Evolutionary conservation across 2,797 vertebrate species (phyloP).

Genomic region (Neosalanx taihuensis): DNA sequence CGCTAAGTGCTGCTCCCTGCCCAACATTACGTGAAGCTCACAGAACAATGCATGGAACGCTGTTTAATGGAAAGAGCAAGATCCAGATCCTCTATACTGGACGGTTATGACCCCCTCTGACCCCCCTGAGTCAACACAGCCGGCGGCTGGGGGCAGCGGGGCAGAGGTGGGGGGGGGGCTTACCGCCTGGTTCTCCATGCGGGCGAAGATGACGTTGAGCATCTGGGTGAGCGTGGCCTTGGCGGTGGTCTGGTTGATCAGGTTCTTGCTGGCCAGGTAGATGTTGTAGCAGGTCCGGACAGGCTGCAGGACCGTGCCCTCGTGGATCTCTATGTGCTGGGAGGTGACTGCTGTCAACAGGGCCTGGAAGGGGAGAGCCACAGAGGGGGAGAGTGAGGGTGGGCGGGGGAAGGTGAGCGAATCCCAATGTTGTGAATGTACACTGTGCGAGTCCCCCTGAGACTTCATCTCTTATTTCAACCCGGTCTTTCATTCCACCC

Average conservation of each 20-base stretch:
- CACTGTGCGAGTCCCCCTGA: neutral
- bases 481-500: neutral
- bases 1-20: too few relatives aligned
- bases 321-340: constrained; percentile 94
- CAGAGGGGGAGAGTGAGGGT: too few relatives aligned
- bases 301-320: constrained; percentile 92
- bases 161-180: constrained; percentile 52
- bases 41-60: too few relatives aligned
- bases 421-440: neutral
- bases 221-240: constrained; percentile 98
- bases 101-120: too few relatives aligned
- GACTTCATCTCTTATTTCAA: neutral
- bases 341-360: constrained; percentile 94
- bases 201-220: constrained; percentile 96
- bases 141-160: too few relatives aligned
- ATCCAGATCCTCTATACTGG: too few relatives aligned
- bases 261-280: constrained; percentile 97
- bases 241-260: constrained; percentile 98
- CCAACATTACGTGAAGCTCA: too few relatives aligned
- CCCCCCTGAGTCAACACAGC: too few relatives aligned
- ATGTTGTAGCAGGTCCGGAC: constrained; percentile 98
- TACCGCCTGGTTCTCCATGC: constrained; percentile 97
- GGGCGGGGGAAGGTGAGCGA: too few relatives aligned
- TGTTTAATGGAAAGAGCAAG: too few relatives aligned
- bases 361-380: constrained; percentile 72